Conservation (phyloP, 2,888 invertebrate species). For the Caenorhabditis wallacei region DNA sequence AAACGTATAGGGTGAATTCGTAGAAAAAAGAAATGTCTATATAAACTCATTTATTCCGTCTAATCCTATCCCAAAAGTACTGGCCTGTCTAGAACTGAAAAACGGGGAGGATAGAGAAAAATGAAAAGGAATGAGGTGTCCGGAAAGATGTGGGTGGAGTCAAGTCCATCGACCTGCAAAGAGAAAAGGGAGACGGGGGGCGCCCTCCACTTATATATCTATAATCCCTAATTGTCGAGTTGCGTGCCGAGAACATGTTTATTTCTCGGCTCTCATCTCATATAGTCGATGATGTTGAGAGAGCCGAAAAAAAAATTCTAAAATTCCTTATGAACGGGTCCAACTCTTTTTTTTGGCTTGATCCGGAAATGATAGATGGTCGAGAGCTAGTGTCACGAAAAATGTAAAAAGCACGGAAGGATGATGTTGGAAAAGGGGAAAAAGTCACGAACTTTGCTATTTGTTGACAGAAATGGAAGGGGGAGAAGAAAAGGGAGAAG, state of each 20-base stretch:
- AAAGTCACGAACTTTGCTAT: slow-evolving; percentile 18
- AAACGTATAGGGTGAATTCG: background rate
- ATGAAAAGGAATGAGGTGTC: slow-evolving; percentile 26
- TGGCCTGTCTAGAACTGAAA: slow-evolving; percentile 11
- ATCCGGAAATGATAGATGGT: slow-evolving; percentile 18
- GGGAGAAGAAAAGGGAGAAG: background rate
- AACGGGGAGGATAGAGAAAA: background rate
- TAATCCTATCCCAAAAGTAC: slow-evolving; percentile 12
- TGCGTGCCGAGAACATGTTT: slow-evolving; percentile 56
- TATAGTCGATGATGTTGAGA: slow-evolving; percentile 18
- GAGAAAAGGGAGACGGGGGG: slow-evolving; percentile 12
- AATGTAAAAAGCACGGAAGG: slow-evolving; percentile 9
- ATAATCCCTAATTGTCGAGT: slow-evolving; percentile 53
- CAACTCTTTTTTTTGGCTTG: background rate
- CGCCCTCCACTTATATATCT: slow-evolving; percentile 55
- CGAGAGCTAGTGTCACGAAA: slow-evolving; percentile 14
- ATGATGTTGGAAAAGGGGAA: background rate
- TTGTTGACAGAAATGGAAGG: slow-evolving; percentile 10
- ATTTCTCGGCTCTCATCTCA: background rate
- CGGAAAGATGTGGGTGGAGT: slow-evolving; percentile 43
- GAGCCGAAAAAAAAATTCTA: background rate
- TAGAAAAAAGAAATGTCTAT: too few species aligned
- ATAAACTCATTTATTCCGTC: background rate
- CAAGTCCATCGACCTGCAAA: slow-evolving; percentile 23
- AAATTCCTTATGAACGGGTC: slow-evolving; percentile 13